phyloP scores from a whole-genome alignment of 2,113 vertebrate genomes.

The Sphyrna mokarran region DNA sequence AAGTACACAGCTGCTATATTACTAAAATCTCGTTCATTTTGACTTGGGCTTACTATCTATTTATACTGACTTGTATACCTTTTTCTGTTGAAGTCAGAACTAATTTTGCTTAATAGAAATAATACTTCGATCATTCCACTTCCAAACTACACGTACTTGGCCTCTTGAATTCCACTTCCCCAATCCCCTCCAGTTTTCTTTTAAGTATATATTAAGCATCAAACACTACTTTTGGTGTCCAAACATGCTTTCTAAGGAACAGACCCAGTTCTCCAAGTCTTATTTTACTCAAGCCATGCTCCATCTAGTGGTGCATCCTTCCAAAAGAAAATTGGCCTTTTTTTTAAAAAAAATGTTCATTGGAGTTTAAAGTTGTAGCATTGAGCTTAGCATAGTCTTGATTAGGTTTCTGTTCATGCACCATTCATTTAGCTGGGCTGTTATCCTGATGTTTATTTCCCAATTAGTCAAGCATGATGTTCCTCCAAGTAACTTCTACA shows the following conservation, averaged over 20 bases:
- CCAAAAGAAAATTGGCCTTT: not conserved
- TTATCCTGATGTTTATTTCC: not conserved
- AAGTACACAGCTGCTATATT: not conserved
- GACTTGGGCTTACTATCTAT: not conserved
- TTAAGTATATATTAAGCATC: not conserved
- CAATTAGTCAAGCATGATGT: not conserved
- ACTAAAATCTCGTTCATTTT: not conserved
- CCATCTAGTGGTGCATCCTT: slow-evolving; percentile 2
- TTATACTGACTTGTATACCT: not conserved
- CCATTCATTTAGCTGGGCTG: no score
- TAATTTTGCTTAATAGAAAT: not conserved
- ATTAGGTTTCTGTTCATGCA: not conserved
- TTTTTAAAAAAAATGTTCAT: not conserved
- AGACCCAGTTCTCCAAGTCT: not conserved
- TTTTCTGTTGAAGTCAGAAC: not conserved
- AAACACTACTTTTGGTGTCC: not conserved
- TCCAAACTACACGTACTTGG: not conserved
- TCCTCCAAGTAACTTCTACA: not conserved
- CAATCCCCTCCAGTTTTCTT: not conserved
- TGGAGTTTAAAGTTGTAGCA: not conserved
- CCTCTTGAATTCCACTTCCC: not conserved
- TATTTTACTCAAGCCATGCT: not conserved
- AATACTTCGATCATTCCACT: not conserved
- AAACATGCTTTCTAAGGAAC: not conserved
- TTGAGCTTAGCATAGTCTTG: not conserved